A percentile compares a stretch with the other conserved stretches of the same genome.
These are phyloP conservation scores for Tyrophagus putrescentiae DNA, from an alignment of 1,140 invertebrate genomes.

Conservation along the genomic window DNA sequence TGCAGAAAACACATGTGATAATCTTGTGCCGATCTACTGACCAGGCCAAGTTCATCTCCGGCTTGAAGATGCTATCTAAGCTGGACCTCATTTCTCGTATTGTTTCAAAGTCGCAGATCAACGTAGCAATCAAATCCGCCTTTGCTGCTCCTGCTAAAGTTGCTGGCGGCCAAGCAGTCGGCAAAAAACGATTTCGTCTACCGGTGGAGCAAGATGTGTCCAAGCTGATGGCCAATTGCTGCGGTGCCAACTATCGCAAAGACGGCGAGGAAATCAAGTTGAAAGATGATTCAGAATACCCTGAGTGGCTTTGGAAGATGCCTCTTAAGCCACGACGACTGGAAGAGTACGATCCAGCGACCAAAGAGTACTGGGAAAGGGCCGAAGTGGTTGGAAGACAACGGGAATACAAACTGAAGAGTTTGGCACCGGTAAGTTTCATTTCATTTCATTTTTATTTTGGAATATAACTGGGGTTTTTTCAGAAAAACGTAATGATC, in stretches of 20 bases:
- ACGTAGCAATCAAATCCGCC: no score
- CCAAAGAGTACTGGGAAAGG: slow-evolving; percentile 61
- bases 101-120: no score
- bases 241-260: slow-evolving; percentile 64
- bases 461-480: background rate
- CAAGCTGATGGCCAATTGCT: slow-evolving; percentile 61
- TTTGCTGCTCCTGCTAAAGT: no score
- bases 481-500: slow-evolving; percentile 1
- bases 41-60: no score
- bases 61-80: no score
- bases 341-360: slow-evolving; percentile 58
- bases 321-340: slow-evolving; percentile 44
- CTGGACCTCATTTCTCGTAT: no score
- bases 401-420: slow-evolving; percentile 8
- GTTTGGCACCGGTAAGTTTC: slow-evolving; percentile 4
- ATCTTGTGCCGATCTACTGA: no score
- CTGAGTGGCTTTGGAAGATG: slow-evolving; percentile 77
- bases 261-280: slow-evolving; percentile 64
- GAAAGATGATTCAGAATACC: slow-evolving; percentile 72
- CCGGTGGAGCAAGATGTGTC: slow-evolving; percentile 71
- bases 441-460: background rate
- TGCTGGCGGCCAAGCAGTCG: slow-evolving; percentile 18
- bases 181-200: slow-evolving; percentile 38
- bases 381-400: slow-evolving; percentile 18
- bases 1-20: no score